phyloP scores from a whole-genome alignment of 2,888 invertebrate species.

The Nemotelus nigrinus region DNA sequence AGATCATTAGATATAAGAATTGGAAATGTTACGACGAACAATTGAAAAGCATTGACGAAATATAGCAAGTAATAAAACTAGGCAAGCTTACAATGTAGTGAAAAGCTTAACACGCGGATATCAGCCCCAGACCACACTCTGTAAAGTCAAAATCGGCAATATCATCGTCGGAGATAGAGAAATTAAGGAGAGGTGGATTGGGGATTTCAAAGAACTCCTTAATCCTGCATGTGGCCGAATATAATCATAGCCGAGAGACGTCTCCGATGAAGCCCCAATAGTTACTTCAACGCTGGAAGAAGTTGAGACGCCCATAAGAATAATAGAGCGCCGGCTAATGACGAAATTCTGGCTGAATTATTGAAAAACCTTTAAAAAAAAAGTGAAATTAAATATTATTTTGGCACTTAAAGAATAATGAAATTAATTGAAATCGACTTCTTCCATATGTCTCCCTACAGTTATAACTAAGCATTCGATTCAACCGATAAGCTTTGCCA shows the following conservation, averaged over 20 bases:
- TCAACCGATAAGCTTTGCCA: neutral
- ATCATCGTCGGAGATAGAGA: neutral
- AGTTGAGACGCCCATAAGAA: neutral
- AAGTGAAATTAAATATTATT: no score
- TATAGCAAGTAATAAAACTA: neutral
- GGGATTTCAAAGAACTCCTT: neutral
- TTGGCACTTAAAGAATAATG: no score
- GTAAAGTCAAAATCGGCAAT: neutral
- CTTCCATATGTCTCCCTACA: neutral
- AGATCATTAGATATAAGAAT: neutral
- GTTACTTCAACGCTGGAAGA: neutral
- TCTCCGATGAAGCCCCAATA: neutral
- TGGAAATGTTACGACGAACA: neutral
- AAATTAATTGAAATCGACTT: no score
- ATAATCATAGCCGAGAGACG: neutral
- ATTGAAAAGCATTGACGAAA: neutral
- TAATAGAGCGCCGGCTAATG: neutral
- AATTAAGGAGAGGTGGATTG: neutral
- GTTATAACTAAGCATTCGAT: neutral
- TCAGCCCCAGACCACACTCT: neutral
- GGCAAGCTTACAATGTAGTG: neutral
- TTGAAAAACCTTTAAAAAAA: no score
- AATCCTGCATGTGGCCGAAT: neutral
- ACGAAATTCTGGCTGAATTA: neutral
- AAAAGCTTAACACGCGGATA: neutral